Evolutionary conservation across 1,140 invertebrate genomes (phyloP).

Genomic region (Bilobella aurantiaca): DNA sequence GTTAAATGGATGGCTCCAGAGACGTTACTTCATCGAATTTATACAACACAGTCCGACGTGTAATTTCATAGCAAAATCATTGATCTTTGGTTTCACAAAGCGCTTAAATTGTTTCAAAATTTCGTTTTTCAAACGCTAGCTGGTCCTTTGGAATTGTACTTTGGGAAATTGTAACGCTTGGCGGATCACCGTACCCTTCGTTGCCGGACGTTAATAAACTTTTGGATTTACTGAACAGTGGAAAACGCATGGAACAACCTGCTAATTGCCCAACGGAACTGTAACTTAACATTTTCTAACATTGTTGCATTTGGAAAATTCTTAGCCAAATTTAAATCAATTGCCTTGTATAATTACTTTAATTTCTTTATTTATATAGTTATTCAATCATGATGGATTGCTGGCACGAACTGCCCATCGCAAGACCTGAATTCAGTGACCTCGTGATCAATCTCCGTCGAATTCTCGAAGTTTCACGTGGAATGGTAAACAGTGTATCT

Average conservation of each 20-base stretch:
- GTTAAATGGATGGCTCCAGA: conserved; percentile 99
- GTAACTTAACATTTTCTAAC: no score
- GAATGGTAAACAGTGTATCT: conserved; percentile 19
- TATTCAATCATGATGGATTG: conserved; percentile 89
- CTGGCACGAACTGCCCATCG: conserved; percentile 78
- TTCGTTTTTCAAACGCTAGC: conserved; percentile 40
- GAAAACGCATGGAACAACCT: conserved; percentile 88
- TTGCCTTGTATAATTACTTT: neutral
- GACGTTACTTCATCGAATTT: conserved; percentile 82
- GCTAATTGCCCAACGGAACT: conserved; percentile 81
- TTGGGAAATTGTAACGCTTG: conserved; percentile 93
- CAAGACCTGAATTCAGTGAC: conserved; percentile 75
- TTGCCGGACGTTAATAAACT: conserved; percentile 69
- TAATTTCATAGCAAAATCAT: conserved; percentile 39
- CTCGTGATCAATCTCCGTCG: conserved; percentile 78
- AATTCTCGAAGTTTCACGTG: conserved; percentile 49
- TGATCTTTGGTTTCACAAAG: neutral
- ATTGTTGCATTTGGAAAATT: no score
- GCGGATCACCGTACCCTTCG: conserved; percentile 79
- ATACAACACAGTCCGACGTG: conserved; percentile 93
- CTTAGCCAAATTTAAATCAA: no score
- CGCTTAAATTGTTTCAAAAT: neutral
- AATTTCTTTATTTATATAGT: conserved; percentile 42
- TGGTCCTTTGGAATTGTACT: conserved; percentile 90
- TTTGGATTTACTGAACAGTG: conserved; percentile 71